These are phyloP conservation scores for Epistrophella euchroma DNA, from an alignment of 2,888 invertebrate species.

Conservation along the genomic window DNA sequence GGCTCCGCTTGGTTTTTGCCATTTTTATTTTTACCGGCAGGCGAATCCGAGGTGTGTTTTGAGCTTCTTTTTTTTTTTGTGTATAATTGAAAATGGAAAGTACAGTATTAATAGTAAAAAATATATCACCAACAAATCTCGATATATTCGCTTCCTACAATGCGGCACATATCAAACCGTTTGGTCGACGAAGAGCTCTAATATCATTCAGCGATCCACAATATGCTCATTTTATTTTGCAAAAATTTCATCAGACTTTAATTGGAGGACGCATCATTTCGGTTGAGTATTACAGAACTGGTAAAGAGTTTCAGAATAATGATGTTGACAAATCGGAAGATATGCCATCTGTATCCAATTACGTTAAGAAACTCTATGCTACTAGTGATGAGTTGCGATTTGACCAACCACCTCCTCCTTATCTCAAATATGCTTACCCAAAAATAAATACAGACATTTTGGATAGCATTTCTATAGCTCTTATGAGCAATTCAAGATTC, in stretches of 20 bases:
- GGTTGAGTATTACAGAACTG: constrained; percentile 41
- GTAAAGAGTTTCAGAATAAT: not conserved
- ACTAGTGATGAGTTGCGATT: constrained; percentile 87
- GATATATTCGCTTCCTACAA: constrained; percentile 39
- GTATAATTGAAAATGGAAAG: constrained; percentile 33
- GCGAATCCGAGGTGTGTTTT: constrained; percentile 1
- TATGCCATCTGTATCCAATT: constrained; percentile 84
- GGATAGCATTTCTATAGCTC: constrained; percentile 90
- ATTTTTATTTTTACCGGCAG: not conserved
- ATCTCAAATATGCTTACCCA: constrained; percentile 92
- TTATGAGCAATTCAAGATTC: constrained; percentile 91
- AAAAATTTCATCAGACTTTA: constrained; percentile 53
- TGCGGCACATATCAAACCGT: constrained; percentile 34
- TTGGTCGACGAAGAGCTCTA: constrained; percentile 58
- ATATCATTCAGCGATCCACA: constrained; percentile 54
- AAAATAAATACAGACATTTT: constrained; percentile 89
- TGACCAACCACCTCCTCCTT: constrained; percentile 90
- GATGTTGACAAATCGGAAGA: constrained; percentile 55
- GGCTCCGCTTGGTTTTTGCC: not conserved
- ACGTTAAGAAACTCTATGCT: constrained; percentile 86
- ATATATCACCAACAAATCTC: constrained; percentile 31
- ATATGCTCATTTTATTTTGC: constrained; percentile 44
- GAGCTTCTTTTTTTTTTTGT: not conserved
- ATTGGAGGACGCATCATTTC: constrained; percentile 49
- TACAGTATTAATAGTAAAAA: constrained; percentile 50